Percentiles rank a stretch among this genome's conserved stretches.
Conservation (phyloP, 2,113 vertebrate genomes). For the Laticauda laticaudata region DNA sequence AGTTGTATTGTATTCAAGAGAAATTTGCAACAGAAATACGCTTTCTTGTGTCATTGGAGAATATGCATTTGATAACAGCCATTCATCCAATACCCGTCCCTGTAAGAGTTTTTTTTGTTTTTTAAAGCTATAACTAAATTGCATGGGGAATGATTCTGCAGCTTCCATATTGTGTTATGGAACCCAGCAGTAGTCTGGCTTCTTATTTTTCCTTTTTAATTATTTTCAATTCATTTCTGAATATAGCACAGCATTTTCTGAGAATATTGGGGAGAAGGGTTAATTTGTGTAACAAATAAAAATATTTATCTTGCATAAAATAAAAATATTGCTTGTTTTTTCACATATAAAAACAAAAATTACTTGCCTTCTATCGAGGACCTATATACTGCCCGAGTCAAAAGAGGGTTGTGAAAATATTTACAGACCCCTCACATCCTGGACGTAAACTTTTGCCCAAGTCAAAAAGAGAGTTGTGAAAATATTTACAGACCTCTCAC, state of each 20-base stretch:
- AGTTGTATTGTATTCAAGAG: background rate
- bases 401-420: too few relatives aligned
- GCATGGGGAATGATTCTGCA: background rate
- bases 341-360: background rate
- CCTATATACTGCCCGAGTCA: too few relatives aligned
- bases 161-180: background rate
- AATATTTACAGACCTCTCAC: too few relatives aligned
- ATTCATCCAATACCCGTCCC: background rate
- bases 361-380: too few relatives aligned
- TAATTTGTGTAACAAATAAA: background rate
- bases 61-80: constrained; percentile 16
- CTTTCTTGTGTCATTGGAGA: background rate
- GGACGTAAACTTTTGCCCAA: too few relatives aligned
- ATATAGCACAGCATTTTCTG: background rate
- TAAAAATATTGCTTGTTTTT: background rate
- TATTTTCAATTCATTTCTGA: background rate
- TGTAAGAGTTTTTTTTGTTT: background rate
- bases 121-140: background rate
- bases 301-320: background rate
- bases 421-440: too few relatives aligned
- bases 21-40: background rate
- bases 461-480: too few relatives aligned
- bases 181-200: background rate
- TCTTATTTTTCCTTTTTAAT: background rate
- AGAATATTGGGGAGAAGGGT: background rate